A percentile compares a stretch with the other conserved stretches of the same genome.
Conservation (phyloP, 2,888 invertebrate genomes). For the Erannis defoliaria region DNA sequence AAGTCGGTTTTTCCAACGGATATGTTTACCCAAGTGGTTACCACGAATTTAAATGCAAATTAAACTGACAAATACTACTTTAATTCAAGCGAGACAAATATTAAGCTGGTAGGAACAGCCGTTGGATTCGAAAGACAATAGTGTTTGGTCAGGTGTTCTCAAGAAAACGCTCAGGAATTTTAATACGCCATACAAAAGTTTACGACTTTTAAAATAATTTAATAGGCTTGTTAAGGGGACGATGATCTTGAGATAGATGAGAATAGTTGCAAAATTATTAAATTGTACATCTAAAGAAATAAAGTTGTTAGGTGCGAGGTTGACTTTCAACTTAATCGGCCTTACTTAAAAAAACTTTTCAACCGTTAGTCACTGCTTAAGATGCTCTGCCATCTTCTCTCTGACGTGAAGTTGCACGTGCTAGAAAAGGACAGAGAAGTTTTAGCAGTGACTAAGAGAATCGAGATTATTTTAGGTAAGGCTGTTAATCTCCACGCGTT, state of each 20-base stretch:
- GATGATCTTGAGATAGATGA: slow-evolving; percentile 12
- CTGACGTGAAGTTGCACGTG: too few species aligned
- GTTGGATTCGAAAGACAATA: slow-evolving; percentile 39
- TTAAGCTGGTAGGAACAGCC: not conserved
- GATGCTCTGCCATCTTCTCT: too few species aligned
- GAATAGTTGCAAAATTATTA: not conserved
- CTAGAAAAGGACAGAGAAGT: too few species aligned
- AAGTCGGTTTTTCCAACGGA: not conserved
- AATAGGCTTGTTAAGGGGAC: slow-evolving; percentile 9
- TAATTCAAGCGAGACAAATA: slow-evolving; percentile 17
- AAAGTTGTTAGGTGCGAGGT: not conserved
- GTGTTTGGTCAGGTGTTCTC: slow-evolving; percentile 45
- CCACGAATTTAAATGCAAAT: slow-evolving; percentile 17
- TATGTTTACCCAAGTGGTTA: slow-evolving; percentile 21
- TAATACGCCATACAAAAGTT: slow-evolving; percentile 24
- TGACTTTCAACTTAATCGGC: too few species aligned
- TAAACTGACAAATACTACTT: slow-evolving; percentile 17
- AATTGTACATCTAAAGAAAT: not conserved
- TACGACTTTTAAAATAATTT: slow-evolving; percentile 21
- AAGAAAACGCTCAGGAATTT: slow-evolving; percentile 34
- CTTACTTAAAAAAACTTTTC: too few species aligned
- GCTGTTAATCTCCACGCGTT: too few species aligned
- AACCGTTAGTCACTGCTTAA: too few species aligned
- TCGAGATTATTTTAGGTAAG: too few species aligned
- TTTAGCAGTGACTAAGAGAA: too few species aligned